Percentiles rank a stretch among this genome's conserved stretches.
Conservation (phyloP, 2,113 vertebrate genomes). For the Mus spicilegus region DNA sequence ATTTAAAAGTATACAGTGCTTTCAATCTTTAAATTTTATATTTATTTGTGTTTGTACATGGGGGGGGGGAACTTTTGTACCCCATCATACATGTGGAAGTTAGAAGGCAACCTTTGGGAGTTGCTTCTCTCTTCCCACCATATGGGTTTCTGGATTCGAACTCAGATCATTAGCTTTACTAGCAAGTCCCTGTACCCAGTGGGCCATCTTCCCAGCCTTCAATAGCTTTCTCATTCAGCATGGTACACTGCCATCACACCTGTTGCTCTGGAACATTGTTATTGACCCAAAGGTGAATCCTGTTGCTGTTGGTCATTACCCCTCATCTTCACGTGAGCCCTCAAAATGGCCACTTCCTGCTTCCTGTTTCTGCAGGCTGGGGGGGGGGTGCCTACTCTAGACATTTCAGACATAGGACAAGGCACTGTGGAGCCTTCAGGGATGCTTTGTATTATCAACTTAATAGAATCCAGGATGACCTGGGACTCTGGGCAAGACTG, state of each 20-base stretch:
- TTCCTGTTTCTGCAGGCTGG: background rate
- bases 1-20: background rate
- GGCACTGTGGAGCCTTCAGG: rapidly evolving
- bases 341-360: background rate
- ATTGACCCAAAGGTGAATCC: background rate
- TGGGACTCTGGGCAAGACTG: background rate
- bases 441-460: background rate
- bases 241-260: rapidly evolving
- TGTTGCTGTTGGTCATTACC: rapidly evolving
- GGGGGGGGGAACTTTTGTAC: background rate
- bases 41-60: background rate
- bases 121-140: background rate
- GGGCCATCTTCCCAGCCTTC: background rate
- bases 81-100: background rate
- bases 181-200: background rate
- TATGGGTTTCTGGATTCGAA: too few relatives aligned
- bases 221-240: rapidly evolving
- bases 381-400: rapidly evolving
- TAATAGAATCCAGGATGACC: background rate
- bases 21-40: background rate
- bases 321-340: too few relatives aligned
- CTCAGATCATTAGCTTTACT: background rate
- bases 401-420: too few relatives aligned
- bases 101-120: background rate
- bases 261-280: background rate